Conservation (phyloP, 1,140 invertebrate genomes). For the Gerris buenoi region DNA sequence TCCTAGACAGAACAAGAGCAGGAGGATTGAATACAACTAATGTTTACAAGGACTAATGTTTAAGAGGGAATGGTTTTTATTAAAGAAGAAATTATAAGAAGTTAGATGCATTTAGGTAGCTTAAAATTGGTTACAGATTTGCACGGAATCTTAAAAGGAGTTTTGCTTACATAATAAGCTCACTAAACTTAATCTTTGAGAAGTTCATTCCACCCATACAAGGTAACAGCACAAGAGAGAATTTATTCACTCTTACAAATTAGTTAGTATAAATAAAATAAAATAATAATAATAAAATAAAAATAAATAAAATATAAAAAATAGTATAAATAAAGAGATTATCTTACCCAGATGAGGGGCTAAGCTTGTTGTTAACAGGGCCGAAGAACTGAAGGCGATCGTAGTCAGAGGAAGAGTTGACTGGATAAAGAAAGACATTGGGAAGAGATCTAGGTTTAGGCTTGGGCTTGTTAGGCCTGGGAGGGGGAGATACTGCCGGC, state of each 20-base stretch:
- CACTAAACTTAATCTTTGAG: too few species aligned
- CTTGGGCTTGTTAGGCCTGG: conserved; percentile 33
- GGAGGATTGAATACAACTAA: too few species aligned
- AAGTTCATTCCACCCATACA: not conserved
- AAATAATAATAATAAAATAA: conserved; percentile 24
- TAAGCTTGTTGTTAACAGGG: conserved; percentile 51
- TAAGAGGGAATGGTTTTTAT: too few species aligned
- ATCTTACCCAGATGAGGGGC: conserved; percentile 49
- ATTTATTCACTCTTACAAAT: not conserved
- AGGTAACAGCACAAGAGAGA: not conserved
- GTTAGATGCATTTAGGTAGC: too few species aligned
- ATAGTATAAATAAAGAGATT: conserved; percentile 31
- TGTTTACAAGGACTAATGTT: too few species aligned
- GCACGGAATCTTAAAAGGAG: too few species aligned
- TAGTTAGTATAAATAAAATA: not conserved
- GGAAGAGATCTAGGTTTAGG: not conserved
- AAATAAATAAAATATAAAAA: conserved; percentile 33
- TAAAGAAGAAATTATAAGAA: too few species aligned
- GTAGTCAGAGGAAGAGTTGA: conserved; percentile 32
- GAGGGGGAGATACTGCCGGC: conserved; percentile 27
- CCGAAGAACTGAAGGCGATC: conserved; percentile 66
- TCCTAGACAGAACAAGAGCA: too few species aligned
- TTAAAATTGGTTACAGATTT: too few species aligned
- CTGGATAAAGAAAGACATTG: conserved; percentile 3
- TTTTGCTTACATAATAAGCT: too few species aligned